Conservation (phyloP, 2,888 invertebrate genomes). For the Buathra laborator region DNA sequence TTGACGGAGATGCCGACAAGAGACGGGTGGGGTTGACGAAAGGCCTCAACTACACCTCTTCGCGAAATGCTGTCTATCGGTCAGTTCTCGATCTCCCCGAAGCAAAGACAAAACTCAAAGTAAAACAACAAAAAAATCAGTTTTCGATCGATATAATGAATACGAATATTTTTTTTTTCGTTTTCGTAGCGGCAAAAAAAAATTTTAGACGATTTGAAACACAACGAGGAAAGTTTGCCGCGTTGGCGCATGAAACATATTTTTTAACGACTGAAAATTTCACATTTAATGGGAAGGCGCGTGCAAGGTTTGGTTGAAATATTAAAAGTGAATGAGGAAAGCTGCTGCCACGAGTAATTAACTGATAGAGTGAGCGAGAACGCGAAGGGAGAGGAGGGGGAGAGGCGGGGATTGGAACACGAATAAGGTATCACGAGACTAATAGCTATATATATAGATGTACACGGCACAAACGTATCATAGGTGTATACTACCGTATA, state of each 20-base stretch:
- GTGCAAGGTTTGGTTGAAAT: not conserved
- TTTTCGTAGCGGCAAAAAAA: no score
- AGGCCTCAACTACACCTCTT: not conserved
- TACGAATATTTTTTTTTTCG: no score
- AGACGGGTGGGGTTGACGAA: not conserved
- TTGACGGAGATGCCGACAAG: constrained; percentile 39
- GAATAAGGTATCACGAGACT: not conserved
- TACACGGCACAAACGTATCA: not conserved
- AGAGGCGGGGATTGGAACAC: not conserved
- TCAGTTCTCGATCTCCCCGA: not conserved
- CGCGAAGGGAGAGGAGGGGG: not conserved
- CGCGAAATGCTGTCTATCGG: constrained; percentile 9
- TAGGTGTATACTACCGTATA: not conserved
- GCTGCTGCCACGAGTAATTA: constrained; percentile 4
- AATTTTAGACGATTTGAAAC: no score
- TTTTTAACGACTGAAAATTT: no score
- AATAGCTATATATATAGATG: not conserved
- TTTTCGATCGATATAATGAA: not conserved
- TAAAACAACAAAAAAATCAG: not conserved
- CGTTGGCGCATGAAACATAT: no score
- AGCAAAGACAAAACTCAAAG: no score
- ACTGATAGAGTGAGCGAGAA: constrained; percentile 8
- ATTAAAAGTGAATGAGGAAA: constrained; percentile 11
- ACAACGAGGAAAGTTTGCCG: no score
- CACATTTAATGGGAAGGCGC: no score